phyloP scores from a whole-genome alignment of 1,140 invertebrate genomes.

The Triops longicaudatus region DNA sequence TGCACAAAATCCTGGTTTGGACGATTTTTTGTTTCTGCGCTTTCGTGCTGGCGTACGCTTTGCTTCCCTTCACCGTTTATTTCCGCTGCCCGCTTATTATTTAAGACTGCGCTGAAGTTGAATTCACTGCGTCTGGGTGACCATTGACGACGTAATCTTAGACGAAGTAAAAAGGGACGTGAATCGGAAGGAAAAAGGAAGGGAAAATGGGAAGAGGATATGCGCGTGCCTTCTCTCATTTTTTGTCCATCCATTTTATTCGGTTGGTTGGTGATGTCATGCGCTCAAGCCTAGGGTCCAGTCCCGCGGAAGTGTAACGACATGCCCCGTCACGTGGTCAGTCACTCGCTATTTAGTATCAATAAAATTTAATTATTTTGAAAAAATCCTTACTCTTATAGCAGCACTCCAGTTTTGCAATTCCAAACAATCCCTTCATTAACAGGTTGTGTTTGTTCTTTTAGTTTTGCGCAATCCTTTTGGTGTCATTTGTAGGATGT shows the following conservation, averaged over 20 bases:
- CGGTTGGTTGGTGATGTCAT: slow-evolving; percentile 4
- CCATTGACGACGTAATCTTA: neutral
- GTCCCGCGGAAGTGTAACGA: neutral
- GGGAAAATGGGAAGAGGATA: slow-evolving; percentile 1
- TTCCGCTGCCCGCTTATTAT: neutral
- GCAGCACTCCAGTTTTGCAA: too few relatives aligned
- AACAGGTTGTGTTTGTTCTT: neutral
- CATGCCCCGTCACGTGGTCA: neutral
- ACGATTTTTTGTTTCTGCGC: neutral
- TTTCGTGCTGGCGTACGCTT: neutral
- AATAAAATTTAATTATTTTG: neutral
- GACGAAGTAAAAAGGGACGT: neutral
- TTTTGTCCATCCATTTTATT: slow-evolving; percentile 9
- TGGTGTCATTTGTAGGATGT: neutral
- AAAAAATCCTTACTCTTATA: too few relatives aligned
- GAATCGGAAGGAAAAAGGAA: neutral
- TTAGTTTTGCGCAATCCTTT: neutral
- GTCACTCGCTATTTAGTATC: neutral
- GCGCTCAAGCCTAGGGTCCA: neutral
- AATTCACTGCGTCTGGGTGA: neutral
- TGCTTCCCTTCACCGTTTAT: neutral
- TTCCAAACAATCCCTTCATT: too few relatives aligned
- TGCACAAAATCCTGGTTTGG: neutral
- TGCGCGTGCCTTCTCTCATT: neutral
- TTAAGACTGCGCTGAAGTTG: neutral